Conservation (phyloP, 1,140 invertebrate species). For the Brachionus sp. region DNA sequence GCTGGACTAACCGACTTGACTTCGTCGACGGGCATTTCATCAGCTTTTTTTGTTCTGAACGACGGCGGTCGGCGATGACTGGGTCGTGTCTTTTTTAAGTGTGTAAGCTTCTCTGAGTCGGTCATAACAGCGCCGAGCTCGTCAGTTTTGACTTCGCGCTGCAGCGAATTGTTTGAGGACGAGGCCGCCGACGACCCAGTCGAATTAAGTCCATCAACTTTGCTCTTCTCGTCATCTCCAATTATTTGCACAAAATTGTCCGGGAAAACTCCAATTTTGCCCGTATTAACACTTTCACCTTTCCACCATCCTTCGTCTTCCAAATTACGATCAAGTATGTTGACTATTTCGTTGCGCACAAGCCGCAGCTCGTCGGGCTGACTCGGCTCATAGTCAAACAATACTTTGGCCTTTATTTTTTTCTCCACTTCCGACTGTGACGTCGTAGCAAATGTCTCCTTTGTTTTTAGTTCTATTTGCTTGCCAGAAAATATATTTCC, state of each 20-base stretch:
- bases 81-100: constrained; percentile 12
- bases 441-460: neutral
- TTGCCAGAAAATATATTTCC: constrained; percentile 39
- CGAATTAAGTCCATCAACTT: neutral
- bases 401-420: constrained; percentile 67
- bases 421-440: too few relatives aligned
- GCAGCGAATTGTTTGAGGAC: constrained; percentile 11
- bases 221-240: neutral
- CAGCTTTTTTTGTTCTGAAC: constrained; percentile 10
- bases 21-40: neutral
- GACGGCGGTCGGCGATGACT: neutral
- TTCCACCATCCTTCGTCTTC: constrained; percentile 95
- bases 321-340: constrained; percentile 74
- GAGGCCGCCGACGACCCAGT: constrained; percentile 1
- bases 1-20: neutral
- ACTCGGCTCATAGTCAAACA: constrained; percentile 83
- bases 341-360: constrained; percentile 77
- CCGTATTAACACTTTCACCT: constrained; percentile 73
- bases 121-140: neutral
- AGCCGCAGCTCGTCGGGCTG: constrained; percentile 85
- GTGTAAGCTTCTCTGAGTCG: neutral
- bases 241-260: constrained; percentile 43
- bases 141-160: neutral
- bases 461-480: constrained; percentile 42
- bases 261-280: constrained; percentile 85